Evolutionary conservation across 2,113 vertebrate species (phyloP).

Genomic region (Prolemur simus): DNA sequence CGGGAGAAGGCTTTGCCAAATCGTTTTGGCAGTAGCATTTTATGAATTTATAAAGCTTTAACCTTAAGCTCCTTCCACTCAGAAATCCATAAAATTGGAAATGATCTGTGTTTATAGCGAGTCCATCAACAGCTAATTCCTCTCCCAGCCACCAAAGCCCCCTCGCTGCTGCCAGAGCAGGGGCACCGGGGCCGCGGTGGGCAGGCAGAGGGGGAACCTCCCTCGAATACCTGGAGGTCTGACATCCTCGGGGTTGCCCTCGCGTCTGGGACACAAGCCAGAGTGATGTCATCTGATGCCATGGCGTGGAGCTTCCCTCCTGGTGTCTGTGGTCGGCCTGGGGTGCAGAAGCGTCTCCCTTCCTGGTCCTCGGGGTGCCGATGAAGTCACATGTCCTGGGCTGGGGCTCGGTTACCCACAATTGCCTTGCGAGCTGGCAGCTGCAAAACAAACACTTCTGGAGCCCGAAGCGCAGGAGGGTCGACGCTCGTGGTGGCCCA

Average conservation of each 20-base stretch:
- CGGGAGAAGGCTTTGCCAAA: background rate
- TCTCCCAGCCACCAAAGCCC: background rate
- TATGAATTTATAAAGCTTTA: background rate
- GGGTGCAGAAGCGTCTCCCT: background rate
- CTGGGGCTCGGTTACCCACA: conserved; percentile 24
- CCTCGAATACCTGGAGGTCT: fast-evolving
- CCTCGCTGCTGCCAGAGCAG: background rate
- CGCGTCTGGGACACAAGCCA: background rate
- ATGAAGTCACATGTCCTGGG: conserved; percentile 54
- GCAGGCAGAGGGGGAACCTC: background rate
- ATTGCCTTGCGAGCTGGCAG: background rate
- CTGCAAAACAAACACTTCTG: conserved; percentile 43
- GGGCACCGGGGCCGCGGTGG: background rate
- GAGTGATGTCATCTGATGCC: background rate
- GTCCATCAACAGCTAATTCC: background rate
- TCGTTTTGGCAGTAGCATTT: background rate
- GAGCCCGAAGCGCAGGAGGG: background rate
- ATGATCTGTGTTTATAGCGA: background rate
- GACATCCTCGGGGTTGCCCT: background rate
- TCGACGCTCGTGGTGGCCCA: background rate
- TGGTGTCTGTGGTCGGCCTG: conserved; percentile 7
- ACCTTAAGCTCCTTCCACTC: background rate
- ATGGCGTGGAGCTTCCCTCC: background rate
- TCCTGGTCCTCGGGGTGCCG: background rate
- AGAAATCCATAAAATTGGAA: background rate